phyloP scores from a whole-genome alignment of 1,140 invertebrate species.

The Steinernema feltiae region DNA sequence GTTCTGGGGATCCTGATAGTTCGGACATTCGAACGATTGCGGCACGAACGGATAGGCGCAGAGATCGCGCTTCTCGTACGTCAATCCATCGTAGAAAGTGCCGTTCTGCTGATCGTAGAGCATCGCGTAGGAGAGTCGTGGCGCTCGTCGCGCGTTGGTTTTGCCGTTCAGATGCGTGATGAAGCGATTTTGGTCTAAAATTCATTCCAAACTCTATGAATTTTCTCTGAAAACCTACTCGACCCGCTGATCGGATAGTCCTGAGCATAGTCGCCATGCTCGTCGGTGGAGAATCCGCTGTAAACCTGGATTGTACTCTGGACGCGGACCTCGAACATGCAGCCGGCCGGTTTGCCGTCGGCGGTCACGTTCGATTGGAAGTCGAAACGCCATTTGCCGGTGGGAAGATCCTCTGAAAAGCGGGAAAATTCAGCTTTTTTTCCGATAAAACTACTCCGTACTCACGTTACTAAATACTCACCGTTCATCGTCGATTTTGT shows the following conservation, averaged over 20 bases:
- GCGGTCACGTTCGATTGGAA: slow-evolving; percentile 16
- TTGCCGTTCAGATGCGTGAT: slow-evolving; percentile 18
- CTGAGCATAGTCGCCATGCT: slow-evolving; percentile 19
- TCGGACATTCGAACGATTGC: slow-evolving; percentile 33
- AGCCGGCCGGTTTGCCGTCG: background rate
- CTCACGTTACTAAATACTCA: too few relatives aligned
- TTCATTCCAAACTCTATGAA: too few relatives aligned
- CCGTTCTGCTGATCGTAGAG: slow-evolving; percentile 25
- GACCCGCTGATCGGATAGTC: slow-evolving; percentile 24
- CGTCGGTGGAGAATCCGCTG: slow-evolving; percentile 19
- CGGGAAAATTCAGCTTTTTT: slow-evolving; percentile 15
- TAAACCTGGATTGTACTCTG: slow-evolving; percentile 29
- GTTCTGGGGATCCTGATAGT: slow-evolving; percentile 4
- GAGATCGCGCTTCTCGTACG: slow-evolving; percentile 21
- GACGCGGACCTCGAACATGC: slow-evolving; percentile 23
- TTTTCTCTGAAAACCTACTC: too few relatives aligned
- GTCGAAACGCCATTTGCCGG: slow-evolving; percentile 29
- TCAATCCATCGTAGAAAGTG: slow-evolving; percentile 30
- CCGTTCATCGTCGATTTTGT: slow-evolving; percentile 7
- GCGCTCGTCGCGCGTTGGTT: slow-evolving; percentile 13
- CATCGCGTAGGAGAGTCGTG: slow-evolving; percentile 27
- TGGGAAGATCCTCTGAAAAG: slow-evolving; percentile 32
- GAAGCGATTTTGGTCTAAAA: slow-evolving; percentile 16
- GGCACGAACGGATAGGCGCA: slow-evolving; percentile 26
- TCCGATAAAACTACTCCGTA: background rate